Conservation (phyloP, 2,888 invertebrate genomes). For the Muscina levida region DNA sequence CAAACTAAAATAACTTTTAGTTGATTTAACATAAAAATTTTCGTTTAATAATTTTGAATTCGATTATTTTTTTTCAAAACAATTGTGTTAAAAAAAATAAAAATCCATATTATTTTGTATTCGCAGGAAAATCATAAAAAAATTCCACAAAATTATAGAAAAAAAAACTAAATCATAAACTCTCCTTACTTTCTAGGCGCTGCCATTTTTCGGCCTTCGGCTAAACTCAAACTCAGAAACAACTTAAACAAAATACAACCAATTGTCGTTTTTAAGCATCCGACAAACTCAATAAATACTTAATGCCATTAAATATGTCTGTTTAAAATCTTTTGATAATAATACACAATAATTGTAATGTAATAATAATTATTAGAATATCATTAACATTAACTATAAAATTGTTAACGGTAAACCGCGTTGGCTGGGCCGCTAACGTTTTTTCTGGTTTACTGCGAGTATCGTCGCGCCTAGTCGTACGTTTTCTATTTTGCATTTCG, state of each 20-base stretch:
- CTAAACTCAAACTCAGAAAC: not conserved
- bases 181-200: constrained; percentile 23
- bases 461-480: not conserved
- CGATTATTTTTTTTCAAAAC: constrained; percentile 15
- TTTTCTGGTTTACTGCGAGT: constrained; percentile 28
- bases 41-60: constrained; percentile 5
- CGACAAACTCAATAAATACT: constrained; percentile 12
- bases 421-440: not conserved
- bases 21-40: constrained; percentile 1
- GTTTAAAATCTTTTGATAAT: not conserved
- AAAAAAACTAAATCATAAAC: constrained; percentile 8
- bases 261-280: constrained; percentile 4
- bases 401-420: constrained; percentile 16
- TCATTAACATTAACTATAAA: constrained; percentile 40
- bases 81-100: constrained; percentile 10
- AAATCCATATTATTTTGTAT: not conserved
- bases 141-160: not conserved
- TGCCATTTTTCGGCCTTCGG: not conserved
- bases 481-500: constrained; percentile 79
- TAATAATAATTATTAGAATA: constrained; percentile 27
- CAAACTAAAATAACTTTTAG: too few relatives aligned
- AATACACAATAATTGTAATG: not conserved
- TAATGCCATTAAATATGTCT: not conserved
- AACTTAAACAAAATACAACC: constrained; percentile 31
- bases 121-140: not conserved